Evolutionary conservation across 2,888 invertebrate genomes (phyloP), one percentile per base, ranked within the genome.

Genomic region (Xanthia icteritia): DNA sequence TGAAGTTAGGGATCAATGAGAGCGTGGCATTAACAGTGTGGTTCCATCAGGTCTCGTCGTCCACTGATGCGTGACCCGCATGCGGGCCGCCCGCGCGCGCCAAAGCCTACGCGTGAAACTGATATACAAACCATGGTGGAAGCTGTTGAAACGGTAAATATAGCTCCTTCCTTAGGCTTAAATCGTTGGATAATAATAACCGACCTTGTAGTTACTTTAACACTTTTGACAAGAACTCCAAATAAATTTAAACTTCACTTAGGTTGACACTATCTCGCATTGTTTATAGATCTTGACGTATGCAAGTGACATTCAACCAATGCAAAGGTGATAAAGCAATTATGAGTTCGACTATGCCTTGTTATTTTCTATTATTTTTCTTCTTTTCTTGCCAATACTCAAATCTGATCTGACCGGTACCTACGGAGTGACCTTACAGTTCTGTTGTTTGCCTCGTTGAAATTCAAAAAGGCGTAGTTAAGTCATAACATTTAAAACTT

Each of bases 91-190:
- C 74, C 67, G 5, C 64, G 70, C 4, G 72, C 48, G 13, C 75
- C 61, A 39, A 77, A 71, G 54, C 71, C 48, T 48, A 56, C 23
- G 2, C 69, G 56, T 36, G 93, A 94, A 56, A 73, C 81, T 0
- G 94, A 95, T 31, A 89, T 95, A 58, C 84, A 83, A 67, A 95
- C 95, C 15, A 90, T 95, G 89, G 95, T 95, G 39, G 93, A 95
- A 82, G 88, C 87, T 2, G 92, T 95, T n/a, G 90, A 79, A 0
- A 82, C 90, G 79, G 95, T 95, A 73, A 73, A 23, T 54, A 58
- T 56, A 11, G 4, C 67, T 17, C 5, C 6, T 67, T 48, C 20
- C 20, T 23, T 8, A 48, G 1, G 20, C 27, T 4, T 20, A 6
- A 27, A 20, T 48, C 13, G 11, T n/a, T 54, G 20, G 51, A 6